Base-by-base conservation (phyloP, 2,888 invertebrate species). In the Rhaphigaster nebulosa region DNA sequence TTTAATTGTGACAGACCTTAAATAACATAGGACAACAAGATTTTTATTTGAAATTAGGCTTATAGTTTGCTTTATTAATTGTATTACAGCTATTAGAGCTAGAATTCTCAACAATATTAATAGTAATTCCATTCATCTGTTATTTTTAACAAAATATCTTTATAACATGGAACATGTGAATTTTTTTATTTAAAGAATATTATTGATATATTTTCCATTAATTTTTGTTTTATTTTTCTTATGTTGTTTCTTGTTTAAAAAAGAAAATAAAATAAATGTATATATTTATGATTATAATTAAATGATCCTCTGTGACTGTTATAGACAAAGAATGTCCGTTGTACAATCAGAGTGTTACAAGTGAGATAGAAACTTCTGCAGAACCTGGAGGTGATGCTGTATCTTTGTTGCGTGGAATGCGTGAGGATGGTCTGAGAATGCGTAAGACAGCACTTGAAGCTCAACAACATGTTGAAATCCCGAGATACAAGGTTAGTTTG, bases 301-400 rank as follows among this genome's bases (percentile, higher is more conserved):
- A 76, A 29, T 50, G 76, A 80, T 90, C 20, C 15, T 26, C 80
- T 80, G 54, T 52, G 38, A 29, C 84, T 65, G 29, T 94, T 94
- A 92, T 94, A 95, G 99, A 99, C 93, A 97, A 98, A 93, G 99
- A 99, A 94, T 99, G 99, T 94, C 97, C 98, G 12, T 96, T 99
- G 95, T 99, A 94, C 92, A 94, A 94, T 96, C 94, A 96, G 96
- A 93, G 95, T 96, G 93, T 97, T 96, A 56, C 97, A 92, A 97
- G 97, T 3, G 95, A 97, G 92, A 89, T 91, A 26, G 84, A n/a
- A 45, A 45, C 84, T 50, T 41, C 84, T 45, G 96, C 97, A 80
- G 93, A 91, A 91, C 91, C 92, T 92, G 95, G 96, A 60, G 95
- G 96, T 76, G 96, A 96, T 93, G 96, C 97, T 89, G 95, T 96